Conservation (phyloP, 2,113 vertebrate species). For the Triplophysa rosa region DNA sequence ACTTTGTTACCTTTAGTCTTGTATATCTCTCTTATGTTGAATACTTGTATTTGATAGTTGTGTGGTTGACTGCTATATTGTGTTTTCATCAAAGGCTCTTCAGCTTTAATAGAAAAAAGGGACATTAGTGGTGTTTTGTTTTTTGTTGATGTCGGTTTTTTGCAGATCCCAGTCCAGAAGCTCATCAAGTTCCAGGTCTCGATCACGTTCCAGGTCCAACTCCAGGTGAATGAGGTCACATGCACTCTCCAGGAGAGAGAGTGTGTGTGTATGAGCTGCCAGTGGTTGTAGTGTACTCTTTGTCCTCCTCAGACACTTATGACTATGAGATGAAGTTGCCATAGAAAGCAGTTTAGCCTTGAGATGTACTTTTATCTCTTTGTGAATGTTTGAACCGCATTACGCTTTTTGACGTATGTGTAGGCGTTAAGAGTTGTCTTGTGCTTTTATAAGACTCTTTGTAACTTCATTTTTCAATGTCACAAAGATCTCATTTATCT, state of each 20-base stretch:
- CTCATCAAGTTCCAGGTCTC: slow-evolving; percentile 95
- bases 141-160: slow-evolving; percentile 56
- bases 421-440: background rate
- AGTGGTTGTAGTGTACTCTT: slow-evolving; percentile 53
- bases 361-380: background rate
- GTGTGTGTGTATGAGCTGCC: slow-evolving; percentile 70
- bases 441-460: background rate
- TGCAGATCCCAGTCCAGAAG: slow-evolving; percentile 97
- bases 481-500: slow-evolving; percentile 3
- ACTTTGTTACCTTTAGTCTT: too few relatives aligned
- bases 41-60: background rate
- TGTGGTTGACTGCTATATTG: background rate
- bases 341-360: background rate
- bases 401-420: background rate
- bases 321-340: background rate
- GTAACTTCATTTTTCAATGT: background rate
- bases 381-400: background rate
- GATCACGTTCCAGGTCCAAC: slow-evolving; percentile 96
- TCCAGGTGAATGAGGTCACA: slow-evolving; percentile 99
- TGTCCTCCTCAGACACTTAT: background rate
- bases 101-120: slow-evolving; percentile 31
- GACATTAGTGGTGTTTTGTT: slow-evolving; percentile 28
- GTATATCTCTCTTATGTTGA: background rate
- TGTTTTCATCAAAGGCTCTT: background rate
- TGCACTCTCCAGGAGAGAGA: slow-evolving; percentile 82